phyloP scores from a whole-genome alignment of 2,113 vertebrate species.

The Pardalotus punctatus region DNA sequence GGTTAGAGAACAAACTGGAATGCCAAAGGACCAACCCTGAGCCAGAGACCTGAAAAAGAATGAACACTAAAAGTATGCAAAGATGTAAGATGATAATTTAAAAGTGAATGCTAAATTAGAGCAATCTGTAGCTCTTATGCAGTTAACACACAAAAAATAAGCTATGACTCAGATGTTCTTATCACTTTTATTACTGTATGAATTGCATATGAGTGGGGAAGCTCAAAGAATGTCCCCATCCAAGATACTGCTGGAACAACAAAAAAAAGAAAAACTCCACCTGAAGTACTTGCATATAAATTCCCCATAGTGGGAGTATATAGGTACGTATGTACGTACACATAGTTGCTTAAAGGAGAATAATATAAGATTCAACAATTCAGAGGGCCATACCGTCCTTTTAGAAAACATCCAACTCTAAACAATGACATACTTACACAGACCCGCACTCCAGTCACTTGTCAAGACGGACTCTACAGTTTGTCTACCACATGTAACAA shows the following conservation, averaged over 20 bases:
- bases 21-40: not conserved
- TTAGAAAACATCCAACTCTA: not conserved
- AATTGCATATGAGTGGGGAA: not conserved
- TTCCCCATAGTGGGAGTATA: not conserved
- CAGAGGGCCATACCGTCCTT: not conserved
- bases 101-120: not conserved
- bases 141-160: slow-evolving; percentile 1
- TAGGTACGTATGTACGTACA: fast-evolving
- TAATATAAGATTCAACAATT: not conserved
- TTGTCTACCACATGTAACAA: not conserved
- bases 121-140: not conserved
- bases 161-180: not conserved
- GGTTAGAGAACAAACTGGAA: not conserved
- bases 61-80: not conserved
- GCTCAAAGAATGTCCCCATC: not conserved
- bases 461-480: not conserved
- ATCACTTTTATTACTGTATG: not conserved
- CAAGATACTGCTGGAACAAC: not conserved
- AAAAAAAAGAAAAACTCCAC: not conserved
- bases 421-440: not conserved
- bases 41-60: not conserved
- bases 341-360: not conserved
- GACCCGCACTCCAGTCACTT: not conserved
- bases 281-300: not conserved
- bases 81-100: not conserved